These are phyloP conservation scores for Fregetta grallaria DNA, from an alignment of 2,113 vertebrate species.

Conservation along the genomic window DNA sequence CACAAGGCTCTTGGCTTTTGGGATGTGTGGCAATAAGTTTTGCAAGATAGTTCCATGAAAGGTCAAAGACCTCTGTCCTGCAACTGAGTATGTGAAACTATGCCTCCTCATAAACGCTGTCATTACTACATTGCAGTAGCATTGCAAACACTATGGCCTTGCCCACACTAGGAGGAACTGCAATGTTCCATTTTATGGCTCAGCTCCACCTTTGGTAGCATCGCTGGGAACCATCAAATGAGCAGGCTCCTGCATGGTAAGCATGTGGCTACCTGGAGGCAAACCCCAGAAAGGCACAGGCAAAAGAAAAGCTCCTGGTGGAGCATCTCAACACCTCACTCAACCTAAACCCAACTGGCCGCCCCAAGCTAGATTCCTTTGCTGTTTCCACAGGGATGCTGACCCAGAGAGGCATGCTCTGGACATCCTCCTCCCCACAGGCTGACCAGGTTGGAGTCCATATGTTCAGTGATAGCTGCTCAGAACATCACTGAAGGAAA, in stretches of 20 bases:
- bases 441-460: background rate
- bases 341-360: background rate
- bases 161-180: background rate
- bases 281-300: background rate
- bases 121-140: background rate
- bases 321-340: background rate
- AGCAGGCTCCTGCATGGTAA: background rate
- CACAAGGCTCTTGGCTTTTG: background rate
- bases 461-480: background rate
- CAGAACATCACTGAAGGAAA: background rate
- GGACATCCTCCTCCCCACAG: background rate
- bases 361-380: background rate
- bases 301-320: background rate
- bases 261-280: background rate
- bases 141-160: background rate
- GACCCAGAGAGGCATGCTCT: background rate
- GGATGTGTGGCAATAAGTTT: background rate
- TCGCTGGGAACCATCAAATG: background rate
- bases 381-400: background rate
- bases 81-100: background rate
- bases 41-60: slow-evolving; percentile 19
- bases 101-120: background rate
- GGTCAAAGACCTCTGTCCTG: slow-evolving; percentile 7
- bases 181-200: background rate
- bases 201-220: background rate